A percentile compares a stretch with the other conserved stretches of the same genome.
These are phyloP conservation scores for Spatulosminthurus flaviceps DNA, from an alignment of 2,888 invertebrate genomes.

Conservation along the genomic window DNA sequence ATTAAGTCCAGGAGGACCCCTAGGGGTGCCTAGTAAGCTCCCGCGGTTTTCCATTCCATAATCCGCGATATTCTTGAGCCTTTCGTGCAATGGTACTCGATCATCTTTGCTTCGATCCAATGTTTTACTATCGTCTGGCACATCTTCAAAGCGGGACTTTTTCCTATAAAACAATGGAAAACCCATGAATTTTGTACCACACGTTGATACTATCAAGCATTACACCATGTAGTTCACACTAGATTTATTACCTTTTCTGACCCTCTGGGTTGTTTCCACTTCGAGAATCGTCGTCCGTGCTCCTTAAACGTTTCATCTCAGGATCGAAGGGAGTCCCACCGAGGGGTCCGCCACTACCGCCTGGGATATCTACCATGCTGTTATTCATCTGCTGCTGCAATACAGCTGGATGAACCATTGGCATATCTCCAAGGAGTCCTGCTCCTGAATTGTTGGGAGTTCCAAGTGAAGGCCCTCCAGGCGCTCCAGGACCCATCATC, in stretches of 20 bases:
- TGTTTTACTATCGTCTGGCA: not conserved
- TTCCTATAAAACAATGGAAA: slow-evolving; percentile 20
- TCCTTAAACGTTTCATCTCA: slow-evolving; percentile 33
- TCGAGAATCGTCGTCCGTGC: not conserved
- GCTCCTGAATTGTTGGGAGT: slow-evolving; percentile 44
- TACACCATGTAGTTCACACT: too few species aligned
- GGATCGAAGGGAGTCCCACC: not conserved
- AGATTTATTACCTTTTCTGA: slow-evolving; percentile 41
- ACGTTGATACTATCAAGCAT: too few species aligned
- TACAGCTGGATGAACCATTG: slow-evolving; percentile 34
- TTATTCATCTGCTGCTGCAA: slow-evolving; percentile 26
- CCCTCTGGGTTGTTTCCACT: not conserved
- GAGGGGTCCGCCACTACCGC: not conserved
- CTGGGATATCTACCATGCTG: not conserved
- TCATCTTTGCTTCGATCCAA: slow-evolving; percentile 36
- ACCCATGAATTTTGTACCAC: too few species aligned
- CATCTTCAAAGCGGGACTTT: slow-evolving; percentile 45
- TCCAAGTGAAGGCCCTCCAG: not conserved
- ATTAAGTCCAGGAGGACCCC: slow-evolving; percentile 20
- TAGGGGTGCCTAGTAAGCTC: slow-evolving; percentile 28
- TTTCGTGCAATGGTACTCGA: slow-evolving; percentile 38
- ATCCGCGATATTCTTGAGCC: slow-evolving; percentile 40
- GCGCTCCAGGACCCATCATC: not conserved
- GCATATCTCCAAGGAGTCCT: slow-evolving; percentile 62
- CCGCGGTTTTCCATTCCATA: slow-evolving; percentile 33